These are phyloP conservation scores for Oreonectes daqikongensis DNA, from an alignment of 2,797 vertebrate genomes.

Conservation along the genomic window DNA sequence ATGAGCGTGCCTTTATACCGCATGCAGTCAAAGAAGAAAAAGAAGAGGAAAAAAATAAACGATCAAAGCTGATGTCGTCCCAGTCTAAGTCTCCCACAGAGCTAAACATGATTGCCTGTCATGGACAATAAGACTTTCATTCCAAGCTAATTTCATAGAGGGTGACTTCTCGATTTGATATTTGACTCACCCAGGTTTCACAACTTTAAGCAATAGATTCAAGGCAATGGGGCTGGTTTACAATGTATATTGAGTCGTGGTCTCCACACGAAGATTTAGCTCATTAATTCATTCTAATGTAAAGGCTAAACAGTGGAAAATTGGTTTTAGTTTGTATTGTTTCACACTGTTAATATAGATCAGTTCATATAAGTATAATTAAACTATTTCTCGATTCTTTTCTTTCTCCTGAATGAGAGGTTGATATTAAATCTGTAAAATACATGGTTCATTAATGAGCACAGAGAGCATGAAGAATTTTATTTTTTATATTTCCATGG, in stretches of 20 bases:
- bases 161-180: conserved; percentile 52
- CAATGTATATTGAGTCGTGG: conserved; percentile 30
- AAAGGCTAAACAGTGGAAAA: conserved; percentile 12
- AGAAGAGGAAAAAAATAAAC: conserved; percentile 19
- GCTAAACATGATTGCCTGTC: conserved; percentile 56
- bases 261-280: conserved; percentile 24
- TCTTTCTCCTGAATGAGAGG: not conserved
- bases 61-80: conserved; percentile 39
- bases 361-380: conserved; percentile 10
- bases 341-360: conserved; percentile 7
- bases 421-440: conserved; percentile 29
- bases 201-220: conserved; percentile 39
- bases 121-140: conserved; percentile 59
- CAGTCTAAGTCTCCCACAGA: conserved; percentile 50
- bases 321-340: conserved; percentile 15
- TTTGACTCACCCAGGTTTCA: conserved; percentile 47
- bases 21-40: conserved; percentile 32
- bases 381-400: not conserved
- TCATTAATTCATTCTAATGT: conserved; percentile 30
- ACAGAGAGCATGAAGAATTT: conserved; percentile 14
- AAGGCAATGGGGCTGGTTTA: conserved; percentile 27
- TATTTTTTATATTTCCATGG: not conserved
- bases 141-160: conserved; percentile 60
- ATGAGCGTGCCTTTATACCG: conserved; percentile 14
- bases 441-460: conserved; percentile 29